Base-by-base conservation (phyloP, 2,113 vertebrate genomes). In the Sisor rabdophorus region DNA sequence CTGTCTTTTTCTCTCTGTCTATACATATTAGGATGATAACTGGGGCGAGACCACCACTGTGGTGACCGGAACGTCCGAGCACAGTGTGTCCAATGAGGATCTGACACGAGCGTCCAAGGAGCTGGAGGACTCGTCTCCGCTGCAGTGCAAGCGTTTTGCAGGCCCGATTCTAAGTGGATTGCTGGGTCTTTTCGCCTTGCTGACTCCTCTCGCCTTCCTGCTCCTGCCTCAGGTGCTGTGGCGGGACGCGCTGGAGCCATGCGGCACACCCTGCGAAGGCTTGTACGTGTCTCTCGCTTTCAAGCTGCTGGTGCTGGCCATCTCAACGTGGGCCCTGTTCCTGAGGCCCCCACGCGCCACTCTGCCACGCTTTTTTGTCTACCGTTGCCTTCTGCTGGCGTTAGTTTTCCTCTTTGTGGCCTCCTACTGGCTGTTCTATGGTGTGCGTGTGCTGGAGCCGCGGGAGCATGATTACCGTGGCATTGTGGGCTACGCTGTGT, bases 21-120 rank as follows among this genome's bases (percentile, higher is more conserved):
- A 0, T 52, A 16, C 85, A 44, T 44, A 10, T 44, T 10, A 99
- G 97, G 97, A 99, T 90, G 97, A 99, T 87, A 97, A 96, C 91
- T 99, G 97, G 97, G 96, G 95, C 15, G 97, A 98, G 89, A 99
- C 96, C 80, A 98, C 97, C 0, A 99, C 97, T 0, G 97, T 96
- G 5, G 90, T 99, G 87, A 98, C 96, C 0, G 96, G 96, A 82
- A 99, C 97, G 0, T 99, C 97, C 0, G 96, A 98, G 86, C 97
- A 95, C 89, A 99, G 96, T 84, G 91, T 97, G n/a, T 99, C 97
- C 8, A 95, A 96, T 83, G 95, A 99, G 89, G 96, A 99, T 89
- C 93, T 98, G 19, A 93, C 94, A 3, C 92, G 92, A 61, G 95
- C 94, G 87, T 95, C 93, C 80, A 96, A 95, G 84, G 94, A 96